A percentile compares a stretch with the other conserved stretches of the same genome.
phyloP scores from a whole-genome alignment of 2,888 invertebrate species.

The Meteorus colon region DNA sequence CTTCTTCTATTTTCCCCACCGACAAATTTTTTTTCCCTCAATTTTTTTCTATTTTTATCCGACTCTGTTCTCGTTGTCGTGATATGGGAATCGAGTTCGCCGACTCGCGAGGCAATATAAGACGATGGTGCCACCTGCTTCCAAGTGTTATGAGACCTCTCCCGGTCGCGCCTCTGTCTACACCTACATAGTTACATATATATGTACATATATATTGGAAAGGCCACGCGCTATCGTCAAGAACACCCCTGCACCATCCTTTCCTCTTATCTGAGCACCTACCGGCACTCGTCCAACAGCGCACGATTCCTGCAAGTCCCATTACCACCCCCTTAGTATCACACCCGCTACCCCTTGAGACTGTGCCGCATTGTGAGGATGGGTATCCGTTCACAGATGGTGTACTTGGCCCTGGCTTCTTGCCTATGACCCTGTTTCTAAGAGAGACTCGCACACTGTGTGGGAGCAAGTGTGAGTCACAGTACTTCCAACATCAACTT shows the following conservation, averaged over 20 bases:
- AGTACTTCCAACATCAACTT: too few species aligned
- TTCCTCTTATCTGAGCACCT: constrained; percentile 41
- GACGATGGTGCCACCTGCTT: constrained; percentile 66
- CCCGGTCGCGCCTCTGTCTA: constrained; percentile 48
- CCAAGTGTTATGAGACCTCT: constrained; percentile 68
- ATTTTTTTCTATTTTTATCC: constrained; percentile 23
- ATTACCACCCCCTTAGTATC: constrained; percentile 54
- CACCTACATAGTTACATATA: constrained; percentile 15
- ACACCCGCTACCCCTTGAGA: constrained; percentile 45
- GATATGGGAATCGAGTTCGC: constrained; percentile 57
- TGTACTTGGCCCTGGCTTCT: constrained; percentile 43
- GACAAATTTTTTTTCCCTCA: neutral
- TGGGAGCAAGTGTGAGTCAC: neutral
- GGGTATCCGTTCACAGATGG: constrained; percentile 49
- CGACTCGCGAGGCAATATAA: constrained; percentile 61
- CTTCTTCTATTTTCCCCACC: neutral
- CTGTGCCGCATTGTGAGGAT: constrained; percentile 37
- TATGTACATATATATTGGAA: constrained; percentile 24
- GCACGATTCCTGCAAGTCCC: constrained; percentile 51
- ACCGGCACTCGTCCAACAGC: constrained; percentile 44
- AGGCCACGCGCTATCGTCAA: constrained; percentile 45
- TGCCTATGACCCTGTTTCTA: constrained; percentile 36
- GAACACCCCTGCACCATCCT: constrained; percentile 41
- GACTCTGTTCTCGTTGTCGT: constrained; percentile 33
- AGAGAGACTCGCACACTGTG: constrained; percentile 12